A percentile compares a stretch with the other conserved stretches of the same genome.
Evolutionary conservation across 2,888 invertebrate genomes (phyloP).

Genomic region (Eumerus sabulonum): DNA sequence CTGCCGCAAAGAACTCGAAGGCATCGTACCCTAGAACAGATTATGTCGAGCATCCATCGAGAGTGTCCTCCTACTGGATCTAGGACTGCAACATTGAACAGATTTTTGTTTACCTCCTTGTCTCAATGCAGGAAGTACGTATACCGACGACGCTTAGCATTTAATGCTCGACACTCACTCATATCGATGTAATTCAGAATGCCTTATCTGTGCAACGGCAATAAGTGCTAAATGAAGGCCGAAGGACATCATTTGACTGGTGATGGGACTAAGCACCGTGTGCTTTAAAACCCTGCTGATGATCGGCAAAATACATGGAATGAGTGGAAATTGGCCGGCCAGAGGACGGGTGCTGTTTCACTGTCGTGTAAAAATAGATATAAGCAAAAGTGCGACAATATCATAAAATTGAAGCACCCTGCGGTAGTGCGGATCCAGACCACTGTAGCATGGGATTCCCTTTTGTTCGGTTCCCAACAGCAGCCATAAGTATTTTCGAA

Average conservation of each 20-base stretch:
- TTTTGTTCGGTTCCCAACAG: constrained; percentile 49
- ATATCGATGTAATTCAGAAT: not conserved
- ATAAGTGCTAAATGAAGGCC: constrained; percentile 25
- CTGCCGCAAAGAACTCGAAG: constrained; percentile 33
- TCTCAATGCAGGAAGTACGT: constrained; percentile 51
- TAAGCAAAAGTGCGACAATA: constrained; percentile 52
- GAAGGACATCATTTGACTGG: constrained; percentile 48
- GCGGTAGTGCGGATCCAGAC: constrained; percentile 49
- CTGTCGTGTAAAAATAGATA: constrained; percentile 10
- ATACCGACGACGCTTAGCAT: too few species aligned
- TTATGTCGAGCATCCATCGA: constrained; percentile 60
- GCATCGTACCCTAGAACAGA: constrained; percentile 49
- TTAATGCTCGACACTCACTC: not conserved
- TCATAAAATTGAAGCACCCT: constrained; percentile 60
- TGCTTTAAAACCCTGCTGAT: not conserved
- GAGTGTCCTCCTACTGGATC: too few species aligned
- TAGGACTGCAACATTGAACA: too few species aligned
- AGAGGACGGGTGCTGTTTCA: not conserved
- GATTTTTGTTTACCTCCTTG: constrained; percentile 61
- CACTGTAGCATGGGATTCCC: constrained; percentile 54
- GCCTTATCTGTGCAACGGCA: constrained; percentile 1
- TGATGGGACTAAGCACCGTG: constrained; percentile 21
- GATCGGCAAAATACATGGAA: not conserved
- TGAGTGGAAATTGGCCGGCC: constrained; percentile 43
- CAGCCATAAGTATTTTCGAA: constrained; percentile 60